Base-by-base conservation (phyloP, 2,888 invertebrate genomes). In the Xanthia icteritia region DNA sequence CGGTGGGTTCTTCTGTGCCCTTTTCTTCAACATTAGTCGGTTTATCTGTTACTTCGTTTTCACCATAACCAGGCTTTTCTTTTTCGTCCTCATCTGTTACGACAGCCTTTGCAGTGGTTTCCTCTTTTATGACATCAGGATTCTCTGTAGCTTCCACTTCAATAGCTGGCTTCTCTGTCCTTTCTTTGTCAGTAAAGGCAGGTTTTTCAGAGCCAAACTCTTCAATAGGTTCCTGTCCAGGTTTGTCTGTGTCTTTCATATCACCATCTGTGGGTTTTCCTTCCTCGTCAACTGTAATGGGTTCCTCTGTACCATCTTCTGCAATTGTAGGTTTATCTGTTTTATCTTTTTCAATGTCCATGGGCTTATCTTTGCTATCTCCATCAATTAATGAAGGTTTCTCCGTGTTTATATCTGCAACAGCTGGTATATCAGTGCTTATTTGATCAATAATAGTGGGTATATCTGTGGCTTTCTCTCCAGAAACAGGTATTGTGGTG, bases 301-400 rank as follows among this genome's bases (percentile, higher is more conserved):
- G 77, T 31, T 56, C 39, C 8, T 80, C 45, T 39, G 64, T 73
- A 54, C 31, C 58, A 0, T 78, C 64, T 51, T 39, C 36, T 39
- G 15, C 5, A 13, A 39, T 39, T n/a, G 27, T 8, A 31, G 71
- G 74, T 56, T 63, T 60, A 27, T 56, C 58, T 60, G 69, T 71
- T 8, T 1, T 58, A n/a, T 75, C 77, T 61, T 73, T 77, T 67
- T 73, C 73, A 45, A 67, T 42, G 1, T 68, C 56, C 60, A 27
- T n/a, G 13, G 86, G 86, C 9, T 81, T 79, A 36, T 68, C 67
- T 76, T 66, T 75, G 20, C 56, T 71, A 27, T 45, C 56, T 75
- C 68, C 77, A 51, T 75, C 75, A 58, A 61, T 39, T 13, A 68
- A 13, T 65, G 77, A 66, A 23, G 80, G 69, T 66, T 69, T 65